These are phyloP conservation scores for Steatornis caripensis DNA, from an alignment of 2,113 vertebrate species.

Conservation along the genomic window DNA sequence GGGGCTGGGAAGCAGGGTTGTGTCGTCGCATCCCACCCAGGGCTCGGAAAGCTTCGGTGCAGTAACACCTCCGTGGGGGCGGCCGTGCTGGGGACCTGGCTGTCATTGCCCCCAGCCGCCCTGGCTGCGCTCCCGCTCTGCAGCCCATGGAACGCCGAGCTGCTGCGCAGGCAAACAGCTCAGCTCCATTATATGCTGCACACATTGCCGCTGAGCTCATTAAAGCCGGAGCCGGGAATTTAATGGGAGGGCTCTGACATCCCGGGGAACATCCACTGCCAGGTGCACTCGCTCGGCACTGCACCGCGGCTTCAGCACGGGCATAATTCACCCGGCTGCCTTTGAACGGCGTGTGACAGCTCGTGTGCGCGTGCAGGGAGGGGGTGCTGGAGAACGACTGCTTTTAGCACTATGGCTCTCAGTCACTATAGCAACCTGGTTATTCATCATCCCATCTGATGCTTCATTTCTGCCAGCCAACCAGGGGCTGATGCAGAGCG, in stretches of 20 bases:
- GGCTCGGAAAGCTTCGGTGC: accelerated
- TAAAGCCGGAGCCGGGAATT: neutral
- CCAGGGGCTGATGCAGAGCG: neutral
- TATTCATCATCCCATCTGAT: conserved; percentile 80
- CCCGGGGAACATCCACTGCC: neutral
- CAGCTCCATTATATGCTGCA: accelerated
- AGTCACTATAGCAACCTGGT: conserved; percentile 80
- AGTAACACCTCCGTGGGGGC: accelerated
- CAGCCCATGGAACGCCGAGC: neutral
- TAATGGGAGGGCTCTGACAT: neutral
- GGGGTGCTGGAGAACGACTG: neutral
- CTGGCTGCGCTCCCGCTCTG: neutral
- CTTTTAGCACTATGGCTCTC: conserved; percentile 25
- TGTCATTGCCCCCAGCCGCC: neutral
- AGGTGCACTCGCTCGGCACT: neutral
- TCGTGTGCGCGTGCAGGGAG: neutral
- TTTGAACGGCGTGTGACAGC: neutral
- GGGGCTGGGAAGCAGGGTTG: accelerated
- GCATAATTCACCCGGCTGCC: neutral
- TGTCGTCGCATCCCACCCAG: neutral
- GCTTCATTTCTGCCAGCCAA: conserved; percentile 50
- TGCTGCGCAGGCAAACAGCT: neutral
- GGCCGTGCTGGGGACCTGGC: accelerated
- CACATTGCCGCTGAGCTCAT: neutral
- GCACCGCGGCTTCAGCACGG: neutral